These are phyloP conservation scores for Vespertilio murinus DNA, from an alignment of 2,797 vertebrate species.

Conservation along the genomic window DNA sequence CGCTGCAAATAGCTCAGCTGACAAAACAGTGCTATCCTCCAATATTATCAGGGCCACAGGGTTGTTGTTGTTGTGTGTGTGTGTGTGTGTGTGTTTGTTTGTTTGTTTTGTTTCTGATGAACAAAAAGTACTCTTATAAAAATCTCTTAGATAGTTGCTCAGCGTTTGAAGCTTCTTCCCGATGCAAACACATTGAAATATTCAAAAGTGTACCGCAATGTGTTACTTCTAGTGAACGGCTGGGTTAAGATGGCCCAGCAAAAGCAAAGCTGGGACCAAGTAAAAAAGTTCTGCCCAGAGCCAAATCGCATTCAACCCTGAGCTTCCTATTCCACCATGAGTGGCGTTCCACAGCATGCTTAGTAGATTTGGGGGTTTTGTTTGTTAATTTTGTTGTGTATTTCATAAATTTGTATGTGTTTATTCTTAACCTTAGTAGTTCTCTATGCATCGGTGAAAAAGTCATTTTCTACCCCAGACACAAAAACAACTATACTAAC, in stretches of 20 bases:
- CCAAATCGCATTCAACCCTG: background rate
- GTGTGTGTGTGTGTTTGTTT: too few relatives aligned
- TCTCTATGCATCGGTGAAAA: background rate
- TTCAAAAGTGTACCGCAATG: background rate
- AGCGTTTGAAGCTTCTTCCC: background rate
- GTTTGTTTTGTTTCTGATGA: background rate
- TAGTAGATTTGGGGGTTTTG: background rate
- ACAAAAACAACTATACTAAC: background rate
- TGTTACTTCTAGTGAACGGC: background rate
- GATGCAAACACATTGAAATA: constrained; percentile 33
- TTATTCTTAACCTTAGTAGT: background rate
- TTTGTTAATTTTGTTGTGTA: background rate
- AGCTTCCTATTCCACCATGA: background rate
- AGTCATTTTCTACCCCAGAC: background rate
- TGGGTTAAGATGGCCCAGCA: constrained; percentile 42
- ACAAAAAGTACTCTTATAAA: constrained; percentile 12
- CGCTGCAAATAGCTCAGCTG: background rate
- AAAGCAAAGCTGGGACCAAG: background rate
- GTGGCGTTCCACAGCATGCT: background rate
- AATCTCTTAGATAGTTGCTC: constrained; percentile 35
- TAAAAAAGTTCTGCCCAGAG: background rate
- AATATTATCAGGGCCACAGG: background rate
- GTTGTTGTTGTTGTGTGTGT: background rate
- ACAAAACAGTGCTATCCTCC: background rate
- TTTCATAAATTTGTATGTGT: background rate